Conservation (phyloP, 2,888 invertebrate genomes). For the Seira ritae region DNA sequence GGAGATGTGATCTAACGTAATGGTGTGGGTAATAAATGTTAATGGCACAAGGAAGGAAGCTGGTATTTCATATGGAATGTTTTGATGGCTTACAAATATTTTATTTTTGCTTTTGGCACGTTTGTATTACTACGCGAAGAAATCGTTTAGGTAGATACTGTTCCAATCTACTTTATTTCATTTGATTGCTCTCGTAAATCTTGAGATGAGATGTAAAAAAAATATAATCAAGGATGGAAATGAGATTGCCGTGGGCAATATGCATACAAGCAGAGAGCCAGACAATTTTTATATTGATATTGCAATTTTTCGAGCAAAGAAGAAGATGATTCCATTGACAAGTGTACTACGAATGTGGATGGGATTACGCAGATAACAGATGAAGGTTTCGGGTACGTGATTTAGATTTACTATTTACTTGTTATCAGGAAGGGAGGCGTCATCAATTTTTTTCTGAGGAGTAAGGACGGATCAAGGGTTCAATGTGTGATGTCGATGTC, state of each 20-base stretch:
- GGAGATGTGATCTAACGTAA: not conserved
- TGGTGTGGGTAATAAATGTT: not conserved
- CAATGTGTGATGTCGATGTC: too few species aligned
- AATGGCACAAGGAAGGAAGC: not conserved
- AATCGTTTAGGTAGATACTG: not conserved
- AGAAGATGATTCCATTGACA: not conserved
- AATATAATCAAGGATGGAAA: not conserved
- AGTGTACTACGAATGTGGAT: not conserved
- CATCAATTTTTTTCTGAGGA: too few species aligned
- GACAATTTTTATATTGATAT: not conserved
- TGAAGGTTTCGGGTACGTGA: too few species aligned
- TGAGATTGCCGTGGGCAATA: not conserved
- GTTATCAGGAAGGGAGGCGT: too few species aligned
- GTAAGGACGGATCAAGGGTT: too few species aligned
- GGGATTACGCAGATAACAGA: too few species aligned
- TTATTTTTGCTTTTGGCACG: not conserved
- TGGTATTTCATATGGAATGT: not conserved
- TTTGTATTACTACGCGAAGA: not conserved
- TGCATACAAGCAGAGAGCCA: too few species aligned
- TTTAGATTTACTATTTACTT: too few species aligned
- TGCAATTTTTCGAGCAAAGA: not conserved
- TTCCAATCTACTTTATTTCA: not conserved
- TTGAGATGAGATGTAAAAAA: not conserved
- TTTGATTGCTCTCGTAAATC: not conserved
- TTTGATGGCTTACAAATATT: slow-evolving; percentile 1